Evolutionary conservation across 2,113 vertebrate genomes (phyloP), one percentile per base, ranked within the genome.

Genomic region (Raphicerus campestris): DNA sequence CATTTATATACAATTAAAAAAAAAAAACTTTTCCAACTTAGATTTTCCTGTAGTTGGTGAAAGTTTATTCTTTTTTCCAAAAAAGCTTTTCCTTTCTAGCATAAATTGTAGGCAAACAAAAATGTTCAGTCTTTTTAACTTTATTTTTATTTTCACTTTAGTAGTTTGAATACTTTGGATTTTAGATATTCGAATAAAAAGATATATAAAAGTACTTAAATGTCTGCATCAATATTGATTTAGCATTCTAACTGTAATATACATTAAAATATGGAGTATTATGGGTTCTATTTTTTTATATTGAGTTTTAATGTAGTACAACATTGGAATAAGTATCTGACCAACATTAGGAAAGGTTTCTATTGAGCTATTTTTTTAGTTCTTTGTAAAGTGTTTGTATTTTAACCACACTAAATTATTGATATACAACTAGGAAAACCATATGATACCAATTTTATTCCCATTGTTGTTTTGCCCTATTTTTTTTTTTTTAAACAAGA

Each of bases 101-200:
- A 58, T 80, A 56, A 86, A 93, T 82, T 11, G 87, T 30, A 88
- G 16, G 30, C n/a, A 75, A 90, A 70, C 81, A 96, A 96, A 93
- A 96, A 26, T 51, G 26, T 30, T 87, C 7, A 63, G 9, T 47
- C 84, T 32, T 92, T 61, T 75, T 60, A 97, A 66, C 53, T 89
- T 87, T 66, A 77, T 96, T 97, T 97, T 89, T 53, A 97, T 20
- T 32, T 6, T 93, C 56, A 88, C 10, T n/a, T 97, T 58, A 94
- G 61, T 97, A 85, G 2, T 93, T 13, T 32, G 16, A 73, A 49
- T 80, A 10, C 10, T 83, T 83, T 91, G 61, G 81, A 16, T 95
- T 89, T 95, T 96, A 97, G 70, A 89, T 28, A 81, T 96, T 32
- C 22, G 14, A 20, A 8, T 93, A 39, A 26, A 94, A 94, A 10